Percentiles rank a stretch among this genome's conserved stretches.
Conservation (phyloP, 2,888 invertebrate genomes). For the Alcis repandata region DNA sequence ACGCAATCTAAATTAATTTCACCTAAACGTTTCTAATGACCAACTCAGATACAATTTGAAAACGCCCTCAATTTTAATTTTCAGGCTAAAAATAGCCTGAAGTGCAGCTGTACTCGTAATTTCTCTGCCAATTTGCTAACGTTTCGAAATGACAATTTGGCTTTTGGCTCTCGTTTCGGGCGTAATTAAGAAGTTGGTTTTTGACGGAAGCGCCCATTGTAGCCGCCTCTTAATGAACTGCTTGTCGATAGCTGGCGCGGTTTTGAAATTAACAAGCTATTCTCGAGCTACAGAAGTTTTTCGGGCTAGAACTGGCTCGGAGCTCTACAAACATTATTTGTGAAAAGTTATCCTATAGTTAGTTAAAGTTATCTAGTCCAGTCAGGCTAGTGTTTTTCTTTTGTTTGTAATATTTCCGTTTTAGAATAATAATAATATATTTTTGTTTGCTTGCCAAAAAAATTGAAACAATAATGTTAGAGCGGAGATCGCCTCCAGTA, state of each 20-base stretch:
- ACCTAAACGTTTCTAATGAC: background rate
- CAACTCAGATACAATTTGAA: background rate
- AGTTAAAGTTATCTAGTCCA: no score
- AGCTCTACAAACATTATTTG: background rate
- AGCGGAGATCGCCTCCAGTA: no score
- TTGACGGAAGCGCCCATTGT: constrained; percentile 21
- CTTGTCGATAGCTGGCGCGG: constrained; percentile 17
- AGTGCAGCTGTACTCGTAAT: constrained; percentile 17
- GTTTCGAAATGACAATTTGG: constrained; percentile 40
- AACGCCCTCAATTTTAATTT: background rate
- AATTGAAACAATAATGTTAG: no score
- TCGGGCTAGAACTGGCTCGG: background rate
- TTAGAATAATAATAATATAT: no score
- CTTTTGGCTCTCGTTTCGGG: constrained; percentile 28
- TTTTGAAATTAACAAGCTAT: constrained; percentile 8
- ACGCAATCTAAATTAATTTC: background rate
- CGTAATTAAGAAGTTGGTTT: constrained; percentile 41
- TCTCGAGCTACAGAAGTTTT: background rate
- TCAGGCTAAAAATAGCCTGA: constrained; percentile 8
- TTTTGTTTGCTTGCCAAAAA: no score
- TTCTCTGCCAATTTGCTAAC: constrained; percentile 21
- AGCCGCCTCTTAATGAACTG: constrained; percentile 19
- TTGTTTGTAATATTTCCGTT: no score
- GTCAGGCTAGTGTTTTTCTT: no score
- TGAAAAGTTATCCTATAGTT: no score